phyloP scores from a whole-genome alignment of 1,140 invertebrate species.

The Achroia grisella region DNA sequence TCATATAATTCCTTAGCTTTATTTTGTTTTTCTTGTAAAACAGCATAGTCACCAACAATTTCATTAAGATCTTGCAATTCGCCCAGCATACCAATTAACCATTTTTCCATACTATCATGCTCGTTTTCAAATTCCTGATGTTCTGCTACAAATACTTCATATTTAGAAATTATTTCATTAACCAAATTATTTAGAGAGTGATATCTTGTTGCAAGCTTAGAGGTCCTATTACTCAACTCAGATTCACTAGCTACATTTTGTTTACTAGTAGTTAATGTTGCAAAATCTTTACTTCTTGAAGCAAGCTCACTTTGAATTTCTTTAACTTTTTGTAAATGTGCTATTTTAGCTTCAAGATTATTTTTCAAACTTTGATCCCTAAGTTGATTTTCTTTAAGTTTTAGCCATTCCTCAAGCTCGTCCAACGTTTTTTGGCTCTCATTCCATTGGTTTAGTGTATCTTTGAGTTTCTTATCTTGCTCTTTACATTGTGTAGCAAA shows the following conservation, averaged over 20 bases:
- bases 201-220: conserved; percentile 87
- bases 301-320: conserved; percentile 83
- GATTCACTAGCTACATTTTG: conserved; percentile 85
- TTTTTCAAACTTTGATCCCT: conserved; percentile 94
- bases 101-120: conserved; percentile 83
- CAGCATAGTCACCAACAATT: conserved; percentile 89
- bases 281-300: conserved; percentile 82
- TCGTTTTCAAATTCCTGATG: conserved; percentile 88
- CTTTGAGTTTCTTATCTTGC: conserved; percentile 80
- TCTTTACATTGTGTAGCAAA: conserved; percentile 83
- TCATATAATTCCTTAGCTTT: conserved; percentile 88
- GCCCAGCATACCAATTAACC: conserved; percentile 81
- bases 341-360: conserved; percentile 86
- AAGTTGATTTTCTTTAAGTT: conserved; percentile 86
- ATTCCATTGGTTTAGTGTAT: conserved; percentile 83
- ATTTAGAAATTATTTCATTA: conserved; percentile 85
- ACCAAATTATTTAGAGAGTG: conserved; percentile 88
- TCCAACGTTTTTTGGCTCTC: conserved; percentile 87
- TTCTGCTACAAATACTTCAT: conserved; percentile 89
- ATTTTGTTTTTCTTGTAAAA: conserved; percentile 89
- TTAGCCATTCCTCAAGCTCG: conserved; percentile 86
- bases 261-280: conserved; percentile 80
- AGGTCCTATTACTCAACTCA: conserved; percentile 83
- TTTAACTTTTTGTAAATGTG: conserved; percentile 86
- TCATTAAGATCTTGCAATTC: conserved; percentile 86